These are phyloP conservation scores for Neuroterus valhalla DNA, from an alignment of 1,140 invertebrate species.

Conservation along the genomic window DNA sequence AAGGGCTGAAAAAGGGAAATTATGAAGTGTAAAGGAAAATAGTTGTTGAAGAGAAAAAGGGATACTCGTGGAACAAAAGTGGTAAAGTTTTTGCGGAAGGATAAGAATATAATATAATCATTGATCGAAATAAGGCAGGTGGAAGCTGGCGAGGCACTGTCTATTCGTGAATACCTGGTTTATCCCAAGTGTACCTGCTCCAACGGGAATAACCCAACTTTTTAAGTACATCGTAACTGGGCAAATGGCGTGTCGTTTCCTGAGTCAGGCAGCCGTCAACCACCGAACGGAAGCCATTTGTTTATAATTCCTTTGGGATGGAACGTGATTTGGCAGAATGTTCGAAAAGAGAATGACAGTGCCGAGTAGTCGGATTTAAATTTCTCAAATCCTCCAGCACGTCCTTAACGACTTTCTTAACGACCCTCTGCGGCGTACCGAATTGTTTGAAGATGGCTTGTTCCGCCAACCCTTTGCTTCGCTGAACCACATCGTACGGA, in stretches of 20 bases:
- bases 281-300: conserved; percentile 57
- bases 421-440: not conserved
- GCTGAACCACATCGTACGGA: no score
- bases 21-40: no score
- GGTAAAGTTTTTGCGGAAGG: not conserved
- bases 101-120: not conserved
- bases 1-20: no score
- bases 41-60: not conserved
- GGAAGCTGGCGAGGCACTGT: conserved; percentile 12
- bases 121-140: conserved; percentile 32
- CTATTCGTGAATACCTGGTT: conserved; percentile 37
- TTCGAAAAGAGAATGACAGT: conserved; percentile 37
- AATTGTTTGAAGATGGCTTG: no score
- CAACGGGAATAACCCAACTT: conserved; percentile 55
- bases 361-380: conserved; percentile 63
- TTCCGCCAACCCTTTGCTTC: no score
- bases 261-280: conserved; percentile 45
- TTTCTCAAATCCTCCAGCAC: conserved; percentile 54
- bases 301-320: conserved; percentile 64
- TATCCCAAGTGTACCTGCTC: conserved; percentile 48
- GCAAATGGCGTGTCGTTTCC: conserved; percentile 60
- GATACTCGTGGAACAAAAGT: not conserved
- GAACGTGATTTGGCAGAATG: conserved; percentile 35
- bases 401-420: conserved; percentile 63
- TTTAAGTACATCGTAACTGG: conserved; percentile 63